Evolutionary conservation across 2,113 vertebrate species (phyloP).

Genomic region (Anguilla japonica): DNA sequence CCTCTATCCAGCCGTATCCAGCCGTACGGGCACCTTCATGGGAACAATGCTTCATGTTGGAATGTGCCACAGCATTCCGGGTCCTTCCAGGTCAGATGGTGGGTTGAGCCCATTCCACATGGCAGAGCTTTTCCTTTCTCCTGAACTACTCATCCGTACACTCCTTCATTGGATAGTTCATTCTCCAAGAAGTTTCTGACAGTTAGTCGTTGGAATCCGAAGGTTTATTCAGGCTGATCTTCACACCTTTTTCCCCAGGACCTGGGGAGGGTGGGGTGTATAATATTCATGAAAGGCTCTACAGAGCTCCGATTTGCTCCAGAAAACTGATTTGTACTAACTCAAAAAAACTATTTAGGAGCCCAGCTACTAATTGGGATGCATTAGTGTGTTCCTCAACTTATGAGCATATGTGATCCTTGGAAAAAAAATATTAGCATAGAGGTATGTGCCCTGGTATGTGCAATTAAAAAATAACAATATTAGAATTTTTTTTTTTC

Average conservation of each 20-base stretch:
- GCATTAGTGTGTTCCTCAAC: too few species aligned
- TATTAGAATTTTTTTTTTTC: too few species aligned
- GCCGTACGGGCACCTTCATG: slow-evolving; percentile 39
- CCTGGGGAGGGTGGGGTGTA: not conserved
- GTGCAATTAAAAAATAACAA: too few species aligned
- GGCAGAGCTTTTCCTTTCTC: slow-evolving; percentile 31
- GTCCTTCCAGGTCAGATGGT: slow-evolving; percentile 60
- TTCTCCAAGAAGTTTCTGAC: not conserved
- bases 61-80: slow-evolving; percentile 50
- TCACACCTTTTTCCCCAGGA: not conserved
- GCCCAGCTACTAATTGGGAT: too few species aligned
- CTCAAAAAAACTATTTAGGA: too few species aligned
- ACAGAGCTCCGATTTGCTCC: not conserved
- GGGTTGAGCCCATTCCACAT: slow-evolving; percentile 19
- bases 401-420: too few species aligned
- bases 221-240: not conserved
- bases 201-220: not conserved
- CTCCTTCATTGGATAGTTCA: not conserved
- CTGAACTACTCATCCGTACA: not conserved
- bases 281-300: not conserved
- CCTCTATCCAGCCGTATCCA: slow-evolving; percentile 40
- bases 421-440: too few species aligned
- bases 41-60: slow-evolving; percentile 28
- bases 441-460: too few species aligned
- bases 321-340: too few species aligned